phyloP scores from a whole-genome alignment of 2,113 vertebrate genomes.

The cattle (Bos taurus) region DNA sequence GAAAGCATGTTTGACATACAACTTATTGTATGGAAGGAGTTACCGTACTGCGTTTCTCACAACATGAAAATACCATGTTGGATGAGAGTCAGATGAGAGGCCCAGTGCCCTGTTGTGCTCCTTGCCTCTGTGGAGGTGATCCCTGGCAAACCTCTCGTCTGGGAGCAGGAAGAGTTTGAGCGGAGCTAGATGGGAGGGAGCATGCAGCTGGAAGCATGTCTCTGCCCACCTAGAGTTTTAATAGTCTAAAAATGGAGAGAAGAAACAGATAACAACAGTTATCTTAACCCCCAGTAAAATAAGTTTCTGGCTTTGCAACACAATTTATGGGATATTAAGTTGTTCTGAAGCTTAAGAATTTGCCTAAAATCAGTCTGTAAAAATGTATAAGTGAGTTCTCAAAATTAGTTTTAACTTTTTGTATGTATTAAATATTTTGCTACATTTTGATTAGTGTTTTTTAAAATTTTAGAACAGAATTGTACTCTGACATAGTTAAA shows the following conservation, averaged over 20 bases:
- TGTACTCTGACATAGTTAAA: neutral
- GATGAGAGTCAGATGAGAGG: neutral
- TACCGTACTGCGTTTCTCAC: neutral
- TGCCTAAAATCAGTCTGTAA: slow-evolving; percentile 6
- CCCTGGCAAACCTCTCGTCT: neutral
- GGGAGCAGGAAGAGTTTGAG: neutral
- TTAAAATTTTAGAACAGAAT: neutral
- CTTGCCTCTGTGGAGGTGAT: neutral
- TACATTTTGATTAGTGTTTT: slow-evolving; percentile 26
- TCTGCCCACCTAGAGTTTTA: neutral
- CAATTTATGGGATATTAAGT: neutral
- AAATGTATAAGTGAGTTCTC: neutral
- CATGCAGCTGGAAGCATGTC: neutral
- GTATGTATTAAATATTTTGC: neutral
- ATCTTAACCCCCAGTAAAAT: neutral
- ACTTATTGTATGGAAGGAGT: neutral
- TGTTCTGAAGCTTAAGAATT: slow-evolving; percentile 26
- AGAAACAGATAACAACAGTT: neutral
- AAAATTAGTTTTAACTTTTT: slow-evolving; percentile 1
- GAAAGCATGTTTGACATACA: neutral
- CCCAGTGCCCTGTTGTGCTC: neutral
- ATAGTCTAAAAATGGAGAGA: neutral
- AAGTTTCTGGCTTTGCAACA: slow-evolving; percentile 17
- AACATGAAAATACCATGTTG: neutral
- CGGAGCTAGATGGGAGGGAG: neutral